Base-by-base conservation (phyloP, 2,113 vertebrate genomes). In the Cheirogaleus medius region DNA sequence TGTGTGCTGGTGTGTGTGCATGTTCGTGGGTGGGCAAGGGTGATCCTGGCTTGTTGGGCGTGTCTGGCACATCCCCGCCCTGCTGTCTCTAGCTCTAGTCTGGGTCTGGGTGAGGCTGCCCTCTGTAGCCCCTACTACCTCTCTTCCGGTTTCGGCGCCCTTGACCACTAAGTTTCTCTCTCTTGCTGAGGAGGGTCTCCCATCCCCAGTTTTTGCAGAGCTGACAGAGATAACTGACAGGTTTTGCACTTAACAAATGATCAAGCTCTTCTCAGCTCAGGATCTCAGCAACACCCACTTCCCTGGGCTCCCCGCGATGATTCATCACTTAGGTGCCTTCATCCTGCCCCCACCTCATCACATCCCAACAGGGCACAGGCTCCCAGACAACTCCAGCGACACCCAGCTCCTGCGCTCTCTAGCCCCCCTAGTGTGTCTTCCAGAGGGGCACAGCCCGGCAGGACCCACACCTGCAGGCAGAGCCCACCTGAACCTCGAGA, bases 201-300 rank as follows among this genome's bases (percentile, higher is more conserved):
- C 34, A 76, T 15, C 47, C 56, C 78, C 8, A 23, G 11, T n/a
- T 86, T 56, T 84, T 69, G 68, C 86, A 39, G 47, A 90, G 60
- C 92, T 44, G 44, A 89, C 42, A 1, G n/a, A 87, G 58, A 94
- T 83, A 89, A 92, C 86, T 71, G 90, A 90, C 92, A 83, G 92
- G 58, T 60, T 78, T 87, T 95, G 88, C 92, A 95, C 74, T 91
- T 84, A 93, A 92, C 85, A 96, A 95, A 95, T 2, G 52, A 84
- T 86, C 89, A 56, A 87, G 56, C 34, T 44, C 89, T 88, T 90
- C 87, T 68, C 66, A 58, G 69, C 52, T 82, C 15, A 18, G 74
- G 63, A 88, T 92, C 52, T 66, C 76, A 78, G 92, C 64, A 77
- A 93, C 85, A 77, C 95, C 95, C 95, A 83, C 84, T 69, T n/a